Percentiles rank a stretch among this genome's conserved stretches.
Evolutionary conservation across 2,888 invertebrate species (phyloP).

Genomic region (Acanthococcus lagerstroemiae): DNA sequence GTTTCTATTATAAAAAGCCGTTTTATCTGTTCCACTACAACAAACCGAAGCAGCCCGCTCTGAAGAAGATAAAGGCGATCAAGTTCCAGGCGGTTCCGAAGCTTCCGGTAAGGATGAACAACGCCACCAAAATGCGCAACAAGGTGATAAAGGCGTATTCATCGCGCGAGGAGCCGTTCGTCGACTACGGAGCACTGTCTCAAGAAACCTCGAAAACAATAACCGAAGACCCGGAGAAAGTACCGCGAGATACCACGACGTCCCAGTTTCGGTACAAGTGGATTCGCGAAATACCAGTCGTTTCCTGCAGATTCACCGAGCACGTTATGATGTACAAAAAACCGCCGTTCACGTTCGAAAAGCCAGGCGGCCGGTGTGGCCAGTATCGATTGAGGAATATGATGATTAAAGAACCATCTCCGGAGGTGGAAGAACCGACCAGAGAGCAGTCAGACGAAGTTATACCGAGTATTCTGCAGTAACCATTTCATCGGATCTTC

Average conservation of each 20-base stretch:
- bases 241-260: constrained; percentile 13
- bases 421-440: background rate
- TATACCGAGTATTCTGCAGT: background rate
- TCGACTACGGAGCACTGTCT: background rate
- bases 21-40: constrained; percentile 20
- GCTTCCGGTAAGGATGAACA: constrained; percentile 1
- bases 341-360: constrained; percentile 20
- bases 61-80: background rate
- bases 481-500: too few species aligned
- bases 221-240: background rate
- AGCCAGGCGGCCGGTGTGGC: background rate
- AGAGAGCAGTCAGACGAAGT: background rate
- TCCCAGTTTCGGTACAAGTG: constrained; percentile 22
- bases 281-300: constrained; percentile 20
- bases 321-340: constrained; percentile 24
- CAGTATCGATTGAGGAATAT: constrained; percentile 2
- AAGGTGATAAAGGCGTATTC: constrained; percentile 16
- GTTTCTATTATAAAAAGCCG: constrained; percentile 8
- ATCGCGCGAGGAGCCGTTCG: background rate
- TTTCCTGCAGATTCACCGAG: constrained; percentile 26
- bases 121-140: constrained; percentile 12
- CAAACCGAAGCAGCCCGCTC: constrained; percentile 11
- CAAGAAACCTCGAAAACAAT: background rate
- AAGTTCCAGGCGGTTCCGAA: constrained; percentile 2
- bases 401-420: constrained; percentile 7